Evolutionary conservation across 2,113 vertebrate genomes (phyloP).

Genomic region (Malurus alboscapulatus): DNA sequence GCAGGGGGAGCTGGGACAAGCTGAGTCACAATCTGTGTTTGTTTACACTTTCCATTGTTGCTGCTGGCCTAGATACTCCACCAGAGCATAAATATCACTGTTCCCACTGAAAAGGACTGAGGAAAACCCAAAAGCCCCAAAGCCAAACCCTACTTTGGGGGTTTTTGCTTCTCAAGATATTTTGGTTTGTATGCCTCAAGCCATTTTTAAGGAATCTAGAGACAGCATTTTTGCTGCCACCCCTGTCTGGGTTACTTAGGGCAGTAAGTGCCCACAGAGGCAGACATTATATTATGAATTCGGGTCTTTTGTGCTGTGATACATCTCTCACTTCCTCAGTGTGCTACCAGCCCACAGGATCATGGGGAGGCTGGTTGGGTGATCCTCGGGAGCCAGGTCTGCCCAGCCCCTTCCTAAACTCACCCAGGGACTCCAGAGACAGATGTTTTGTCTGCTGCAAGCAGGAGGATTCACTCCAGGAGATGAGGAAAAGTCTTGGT

Average conservation of each 20-base stretch:
- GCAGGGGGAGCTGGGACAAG: neutral
- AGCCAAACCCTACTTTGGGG: neutral
- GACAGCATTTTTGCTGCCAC: neutral
- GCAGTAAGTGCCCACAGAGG: neutral
- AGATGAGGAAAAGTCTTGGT: neutral
- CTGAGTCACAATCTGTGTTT: neutral
- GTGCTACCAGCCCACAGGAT: neutral
- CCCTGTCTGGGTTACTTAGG: neutral
- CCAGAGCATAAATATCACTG: fast-evolving
- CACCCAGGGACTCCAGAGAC: fast-evolving
- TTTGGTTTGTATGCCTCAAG: neutral
- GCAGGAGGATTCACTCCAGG: neutral
- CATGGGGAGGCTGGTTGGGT: neutral
- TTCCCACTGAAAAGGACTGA: neutral
- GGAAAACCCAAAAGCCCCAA: neutral
- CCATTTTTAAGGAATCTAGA: neutral
- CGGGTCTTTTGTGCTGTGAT: neutral
- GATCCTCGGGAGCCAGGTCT: fast-evolving
- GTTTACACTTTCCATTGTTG: neutral
- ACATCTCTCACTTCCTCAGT: neutral
- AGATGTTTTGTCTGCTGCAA: neutral
- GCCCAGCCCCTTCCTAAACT: neutral
- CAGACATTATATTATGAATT: fast-evolving
- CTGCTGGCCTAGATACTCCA: neutral
- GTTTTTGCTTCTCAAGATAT: neutral